Conservation (phyloP, 92 coral and sea anemone genomes). For the Plumapathes pennacea region DNA sequence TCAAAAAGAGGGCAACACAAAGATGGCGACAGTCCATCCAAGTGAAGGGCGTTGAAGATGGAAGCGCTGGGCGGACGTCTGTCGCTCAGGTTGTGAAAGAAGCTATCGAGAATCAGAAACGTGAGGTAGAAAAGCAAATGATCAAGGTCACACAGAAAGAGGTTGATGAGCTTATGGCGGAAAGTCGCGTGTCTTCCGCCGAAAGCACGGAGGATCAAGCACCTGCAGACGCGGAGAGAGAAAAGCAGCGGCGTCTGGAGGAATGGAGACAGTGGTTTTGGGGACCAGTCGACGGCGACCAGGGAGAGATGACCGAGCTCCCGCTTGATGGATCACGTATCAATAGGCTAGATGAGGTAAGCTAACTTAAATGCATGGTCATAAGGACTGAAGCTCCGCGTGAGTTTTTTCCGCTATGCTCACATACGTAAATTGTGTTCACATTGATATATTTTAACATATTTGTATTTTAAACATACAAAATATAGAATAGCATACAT, state of each 20-base stretch:
- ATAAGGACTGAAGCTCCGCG: no score
- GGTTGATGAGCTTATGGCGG: constrained; percentile 67
- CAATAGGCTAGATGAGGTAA: no score
- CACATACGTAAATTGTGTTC: no score
- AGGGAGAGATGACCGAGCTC: constrained; percentile 42
- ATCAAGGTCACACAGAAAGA: constrained; percentile 20
- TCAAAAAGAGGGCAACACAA: constrained; percentile 12
- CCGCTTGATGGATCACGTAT: constrained; percentile 88
- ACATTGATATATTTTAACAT: no score
- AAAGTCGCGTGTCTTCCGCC: constrained; percentile 59
- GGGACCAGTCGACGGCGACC: constrained; percentile 43
- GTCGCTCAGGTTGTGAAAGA: no score
- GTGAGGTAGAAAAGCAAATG: background rate
- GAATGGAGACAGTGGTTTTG: constrained; percentile 80
- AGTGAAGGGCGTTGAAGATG: background rate
- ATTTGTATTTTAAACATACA: no score
- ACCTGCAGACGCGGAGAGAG: constrained; percentile 20
- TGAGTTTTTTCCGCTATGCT: no score
- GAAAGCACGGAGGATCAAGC: constrained; percentile 54
- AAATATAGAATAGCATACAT: no score
- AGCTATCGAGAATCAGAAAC: constrained; percentile 1
- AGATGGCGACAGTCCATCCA: constrained; percentile 9
- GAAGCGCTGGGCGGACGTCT: background rate
- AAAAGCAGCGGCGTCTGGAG: constrained; percentile 38
- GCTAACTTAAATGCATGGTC: no score